phyloP scores from a whole-genome alignment of 2,888 invertebrate genomes.

The Dryococelus australis region DNA sequence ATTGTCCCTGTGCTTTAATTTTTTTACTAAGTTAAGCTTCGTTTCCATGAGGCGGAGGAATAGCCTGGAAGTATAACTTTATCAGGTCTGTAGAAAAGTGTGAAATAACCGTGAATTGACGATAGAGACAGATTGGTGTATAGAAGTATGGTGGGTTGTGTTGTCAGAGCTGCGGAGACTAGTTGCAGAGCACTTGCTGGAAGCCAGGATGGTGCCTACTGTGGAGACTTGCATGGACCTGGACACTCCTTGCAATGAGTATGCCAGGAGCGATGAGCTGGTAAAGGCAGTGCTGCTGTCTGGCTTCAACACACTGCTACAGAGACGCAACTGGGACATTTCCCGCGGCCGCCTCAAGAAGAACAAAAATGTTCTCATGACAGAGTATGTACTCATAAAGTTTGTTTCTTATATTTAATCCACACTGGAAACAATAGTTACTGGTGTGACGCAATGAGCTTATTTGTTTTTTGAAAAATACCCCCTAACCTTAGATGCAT shows the following conservation, averaged over 20 bases:
- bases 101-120: no score
- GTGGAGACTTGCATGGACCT: constrained; percentile 52
- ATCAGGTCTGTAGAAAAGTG: no score
- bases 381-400: constrained; percentile 60
- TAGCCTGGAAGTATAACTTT: no score
- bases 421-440: not conserved
- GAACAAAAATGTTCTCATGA: constrained; percentile 58
- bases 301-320: constrained; percentile 65
- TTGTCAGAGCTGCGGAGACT: constrained; percentile 63
- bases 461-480: no score
- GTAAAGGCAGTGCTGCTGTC: constrained; percentile 66
- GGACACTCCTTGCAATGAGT: constrained; percentile 58
- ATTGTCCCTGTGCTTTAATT: no score
- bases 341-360: constrained; percentile 64
- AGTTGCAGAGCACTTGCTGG: constrained; percentile 63
- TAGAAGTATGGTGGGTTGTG: no score
- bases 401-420: not conserved
- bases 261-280: constrained; percentile 66
- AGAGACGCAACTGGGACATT: constrained; percentile 60
- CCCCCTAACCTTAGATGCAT: no score
- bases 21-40: no score
- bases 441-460: no score
- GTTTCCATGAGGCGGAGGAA: no score
- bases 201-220: constrained; percentile 55
- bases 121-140: no score